Evolutionary conservation across 2,797 vertebrate species (phyloP).

Genomic region (Anniella stebbinsi): DNA sequence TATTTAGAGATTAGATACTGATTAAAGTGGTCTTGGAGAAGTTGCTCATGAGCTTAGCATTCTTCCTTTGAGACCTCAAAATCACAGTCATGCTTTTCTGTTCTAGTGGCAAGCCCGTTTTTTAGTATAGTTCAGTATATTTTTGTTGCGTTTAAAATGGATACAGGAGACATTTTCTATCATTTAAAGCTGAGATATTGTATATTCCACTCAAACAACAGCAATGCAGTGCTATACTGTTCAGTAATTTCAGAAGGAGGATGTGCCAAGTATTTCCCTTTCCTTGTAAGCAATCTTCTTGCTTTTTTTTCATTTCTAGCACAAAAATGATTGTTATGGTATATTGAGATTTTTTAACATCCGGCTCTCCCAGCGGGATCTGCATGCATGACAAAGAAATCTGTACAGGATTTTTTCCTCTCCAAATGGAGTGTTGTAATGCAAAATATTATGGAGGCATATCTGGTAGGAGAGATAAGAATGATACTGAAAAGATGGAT

Average conservation of each 20-base stretch:
- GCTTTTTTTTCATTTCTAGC: constrained; percentile 51
- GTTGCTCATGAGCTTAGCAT: neutral
- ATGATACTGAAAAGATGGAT: neutral
- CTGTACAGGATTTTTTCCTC: neutral
- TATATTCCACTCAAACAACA: neutral
- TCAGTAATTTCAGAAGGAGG: constrained; percentile 56
- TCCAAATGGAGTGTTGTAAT: neutral
- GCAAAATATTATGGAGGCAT: neutral
- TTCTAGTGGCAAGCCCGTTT: neutral
- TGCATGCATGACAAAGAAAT: constrained; percentile 58
- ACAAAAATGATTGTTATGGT: constrained; percentile 31
- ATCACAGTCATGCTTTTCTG: neutral
- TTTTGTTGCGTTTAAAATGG: constrained; percentile 4
- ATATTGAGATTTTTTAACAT: constrained; percentile 54
- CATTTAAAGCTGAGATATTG: neutral
- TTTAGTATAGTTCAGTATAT: neutral
- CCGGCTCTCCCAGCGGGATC: constrained; percentile 62
- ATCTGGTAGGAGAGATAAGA: constrained; percentile 30
- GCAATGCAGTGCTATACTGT: neutral
- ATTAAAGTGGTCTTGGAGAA: constrained; percentile 4
- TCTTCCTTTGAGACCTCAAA: neutral
- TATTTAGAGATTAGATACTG: neutral
- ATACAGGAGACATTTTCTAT: neutral
- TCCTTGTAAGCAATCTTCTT: constrained; percentile 58
- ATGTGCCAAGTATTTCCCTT: constrained; percentile 50